These are phyloP conservation scores for Megalurothrips usitatus DNA, from an alignment of 2,888 invertebrate genomes.

Conservation along the genomic window DNA sequence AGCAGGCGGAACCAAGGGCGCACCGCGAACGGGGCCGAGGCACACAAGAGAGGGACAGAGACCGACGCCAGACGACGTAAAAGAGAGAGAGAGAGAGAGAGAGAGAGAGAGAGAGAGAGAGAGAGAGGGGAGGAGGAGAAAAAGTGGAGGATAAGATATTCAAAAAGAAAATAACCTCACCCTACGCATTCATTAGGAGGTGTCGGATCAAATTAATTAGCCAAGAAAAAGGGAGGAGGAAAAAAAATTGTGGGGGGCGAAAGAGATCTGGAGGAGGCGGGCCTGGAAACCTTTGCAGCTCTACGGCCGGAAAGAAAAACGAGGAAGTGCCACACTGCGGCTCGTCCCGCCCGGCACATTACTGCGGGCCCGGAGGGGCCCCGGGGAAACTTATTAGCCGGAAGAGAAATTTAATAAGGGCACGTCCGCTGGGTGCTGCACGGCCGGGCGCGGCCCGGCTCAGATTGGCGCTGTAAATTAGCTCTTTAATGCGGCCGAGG, in stretches of 20 bases:
- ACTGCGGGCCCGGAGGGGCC: not conserved
- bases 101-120: not conserved
- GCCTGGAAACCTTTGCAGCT: not conserved
- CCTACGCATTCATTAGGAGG: slow-evolving; percentile 22
- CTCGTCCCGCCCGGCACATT: slow-evolving; percentile 6
- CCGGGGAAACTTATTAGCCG: slow-evolving; percentile 5
- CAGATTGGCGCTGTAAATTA: slow-evolving; percentile 19
- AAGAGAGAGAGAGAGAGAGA: not conserved
- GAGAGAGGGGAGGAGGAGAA: not conserved
- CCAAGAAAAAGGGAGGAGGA: not conserved
- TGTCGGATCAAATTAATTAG: slow-evolving; percentile 26
- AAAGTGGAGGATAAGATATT: not conserved
- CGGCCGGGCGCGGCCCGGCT: not conserved
- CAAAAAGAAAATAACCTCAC: slow-evolving; percentile 1
- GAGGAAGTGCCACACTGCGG: not conserved
- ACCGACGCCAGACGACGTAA: not conserved
- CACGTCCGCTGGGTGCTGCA: not conserved
- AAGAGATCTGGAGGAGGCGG: not conserved
- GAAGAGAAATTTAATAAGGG: slow-evolving; percentile 23
- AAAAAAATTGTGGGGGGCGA: not conserved
- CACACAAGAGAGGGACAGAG: not conserved
- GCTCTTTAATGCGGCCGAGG: not conserved
- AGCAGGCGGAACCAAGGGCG: not conserved
- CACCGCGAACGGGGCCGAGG: too few species aligned
- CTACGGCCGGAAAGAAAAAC: not conserved